A percentile compares a stretch with the other conserved stretches of the same genome.
These are phyloP conservation scores for Acleris literana DNA, from an alignment of 2,888 invertebrate genomes.

Conservation along the genomic window DNA sequence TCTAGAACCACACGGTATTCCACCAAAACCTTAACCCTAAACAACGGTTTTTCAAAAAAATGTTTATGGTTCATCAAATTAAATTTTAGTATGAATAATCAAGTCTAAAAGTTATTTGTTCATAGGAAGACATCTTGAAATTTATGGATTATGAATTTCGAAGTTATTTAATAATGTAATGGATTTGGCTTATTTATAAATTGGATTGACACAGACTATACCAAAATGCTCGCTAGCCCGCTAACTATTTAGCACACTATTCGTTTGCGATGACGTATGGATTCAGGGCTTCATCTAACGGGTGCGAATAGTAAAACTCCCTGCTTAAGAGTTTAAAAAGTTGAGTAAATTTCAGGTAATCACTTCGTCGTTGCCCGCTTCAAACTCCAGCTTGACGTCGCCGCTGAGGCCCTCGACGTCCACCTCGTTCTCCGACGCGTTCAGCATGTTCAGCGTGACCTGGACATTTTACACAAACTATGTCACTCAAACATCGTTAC, in stretches of 20 bases:
- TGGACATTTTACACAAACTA: slow-evolving; percentile 44
- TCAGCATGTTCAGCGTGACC: slow-evolving; percentile 96
- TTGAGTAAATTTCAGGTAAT: slow-evolving; percentile 81
- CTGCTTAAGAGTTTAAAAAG: slow-evolving; percentile 41
- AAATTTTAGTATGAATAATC: too few species aligned
- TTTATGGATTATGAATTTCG: too few species aligned
- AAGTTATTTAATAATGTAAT: too few species aligned
- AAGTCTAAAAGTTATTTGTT: too few species aligned
- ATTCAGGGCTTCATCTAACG: slow-evolving; percentile 8
- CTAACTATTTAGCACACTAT: not conserved
- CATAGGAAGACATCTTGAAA: too few species aligned
- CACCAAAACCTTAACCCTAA: too few species aligned
- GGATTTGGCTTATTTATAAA: too few species aligned
- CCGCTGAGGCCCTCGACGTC: slow-evolving; percentile 92
- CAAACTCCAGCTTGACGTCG: slow-evolving; percentile 92
- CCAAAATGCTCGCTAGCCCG: not conserved
- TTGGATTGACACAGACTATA: too few species aligned
- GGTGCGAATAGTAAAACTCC: slow-evolving; percentile 17
- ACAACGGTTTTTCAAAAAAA: too few species aligned
- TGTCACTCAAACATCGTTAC: not conserved
- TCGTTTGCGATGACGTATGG: not conserved
- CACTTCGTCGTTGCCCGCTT: slow-evolving; percentile 89
- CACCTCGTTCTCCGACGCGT: slow-evolving; percentile 95
- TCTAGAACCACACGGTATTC: too few species aligned
- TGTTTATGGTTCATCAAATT: too few species aligned